Percentiles rank a stretch among this genome's conserved stretches.
phyloP scores from a whole-genome alignment of 2,113 vertebrate species.

The Cochlearius cochlearius region DNA sequence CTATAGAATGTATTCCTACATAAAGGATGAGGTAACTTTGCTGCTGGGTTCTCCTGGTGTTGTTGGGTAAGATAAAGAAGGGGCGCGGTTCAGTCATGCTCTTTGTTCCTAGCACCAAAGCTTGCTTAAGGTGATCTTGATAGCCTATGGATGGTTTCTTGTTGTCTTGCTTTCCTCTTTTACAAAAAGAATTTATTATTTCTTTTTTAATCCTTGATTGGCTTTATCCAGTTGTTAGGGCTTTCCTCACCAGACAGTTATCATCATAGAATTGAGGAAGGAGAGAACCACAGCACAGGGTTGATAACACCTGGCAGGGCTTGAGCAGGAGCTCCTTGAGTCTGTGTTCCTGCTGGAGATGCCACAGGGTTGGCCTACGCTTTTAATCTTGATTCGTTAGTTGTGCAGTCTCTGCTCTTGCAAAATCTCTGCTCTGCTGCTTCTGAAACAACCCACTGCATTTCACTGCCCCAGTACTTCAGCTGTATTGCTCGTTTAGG shows the following conservation, averaged over 20 bases:
- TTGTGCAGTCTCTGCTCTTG: not conserved
- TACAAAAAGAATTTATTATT: not conserved
- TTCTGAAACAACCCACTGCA: not conserved
- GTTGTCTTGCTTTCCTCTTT: not conserved
- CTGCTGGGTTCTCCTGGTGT: not conserved
- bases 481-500: not conserved
- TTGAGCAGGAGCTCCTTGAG: not conserved
- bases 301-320: not conserved
- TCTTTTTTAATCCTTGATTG: not conserved
- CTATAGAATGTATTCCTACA: conserved; percentile 94
- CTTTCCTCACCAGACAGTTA: not conserved
- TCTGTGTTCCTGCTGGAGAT: not conserved
- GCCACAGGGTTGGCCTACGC: not conserved
- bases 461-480: not conserved
- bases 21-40: conserved; percentile 87
- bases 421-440: not conserved
- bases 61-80: not conserved
- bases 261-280: accelerated
- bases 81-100: not conserved
- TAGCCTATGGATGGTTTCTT: not conserved
- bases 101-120: not conserved
- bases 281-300: not conserved
- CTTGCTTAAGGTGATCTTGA: not conserved
- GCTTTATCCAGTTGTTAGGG: not conserved
- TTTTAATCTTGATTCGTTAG: not conserved